Conservation (phyloP, 2,888 invertebrate species). For the Escarpia spicata region DNA sequence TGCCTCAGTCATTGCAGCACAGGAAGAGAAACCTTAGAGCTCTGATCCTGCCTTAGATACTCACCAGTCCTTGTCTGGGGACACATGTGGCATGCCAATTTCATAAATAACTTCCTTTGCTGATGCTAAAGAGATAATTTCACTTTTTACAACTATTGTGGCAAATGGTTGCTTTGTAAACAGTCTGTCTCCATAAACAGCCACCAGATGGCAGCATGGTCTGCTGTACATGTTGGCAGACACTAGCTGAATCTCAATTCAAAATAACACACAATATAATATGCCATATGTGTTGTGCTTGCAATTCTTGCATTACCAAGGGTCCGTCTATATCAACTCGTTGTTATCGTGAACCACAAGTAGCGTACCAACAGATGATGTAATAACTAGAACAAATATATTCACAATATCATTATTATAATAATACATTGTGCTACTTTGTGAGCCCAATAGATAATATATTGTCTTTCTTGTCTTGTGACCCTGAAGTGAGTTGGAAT, state of each 20-base stretch:
- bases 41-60: neutral
- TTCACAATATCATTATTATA: neutral
- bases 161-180: neutral
- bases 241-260: neutral
- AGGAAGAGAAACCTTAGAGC: neutral
- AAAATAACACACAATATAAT: neutral
- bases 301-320: neutral
- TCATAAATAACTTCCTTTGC: conserved; percentile 13
- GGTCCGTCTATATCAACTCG: neutral
- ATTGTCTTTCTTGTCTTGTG: no score
- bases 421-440: neutral
- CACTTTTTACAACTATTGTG: conserved; percentile 17
- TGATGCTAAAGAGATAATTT: conserved; percentile 20
- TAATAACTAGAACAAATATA: neutral
- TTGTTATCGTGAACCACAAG: neutral
- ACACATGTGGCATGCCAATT: conserved; percentile 14
- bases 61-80: neutral
- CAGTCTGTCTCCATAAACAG: neutral
- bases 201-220: conserved; percentile 21
- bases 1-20: neutral
- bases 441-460: no score
- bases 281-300: neutral
- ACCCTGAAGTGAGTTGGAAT: no score
- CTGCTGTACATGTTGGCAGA: neutral
- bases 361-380: neutral